Conservation (phyloP, 2,797 vertebrate genomes). For the Cyprinodon diabolis region DNA sequence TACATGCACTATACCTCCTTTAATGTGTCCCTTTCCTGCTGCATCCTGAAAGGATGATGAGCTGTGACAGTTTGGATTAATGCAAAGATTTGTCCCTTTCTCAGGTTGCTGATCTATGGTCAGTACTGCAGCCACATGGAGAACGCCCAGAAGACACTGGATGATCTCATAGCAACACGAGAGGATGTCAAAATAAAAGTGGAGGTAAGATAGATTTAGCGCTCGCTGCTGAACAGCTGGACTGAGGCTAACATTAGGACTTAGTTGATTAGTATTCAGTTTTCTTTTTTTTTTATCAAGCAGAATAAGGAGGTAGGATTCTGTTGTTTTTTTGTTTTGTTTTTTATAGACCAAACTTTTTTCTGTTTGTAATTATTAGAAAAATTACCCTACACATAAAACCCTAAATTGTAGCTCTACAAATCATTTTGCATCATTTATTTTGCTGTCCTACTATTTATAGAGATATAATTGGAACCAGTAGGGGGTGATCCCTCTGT, state of each 20-base stretch:
- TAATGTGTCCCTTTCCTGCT: neutral
- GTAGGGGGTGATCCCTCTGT: too few relatives aligned
- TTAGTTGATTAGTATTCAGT: neutral
- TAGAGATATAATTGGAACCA: too few relatives aligned
- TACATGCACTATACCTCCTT: neutral
- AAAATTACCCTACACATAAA: too few relatives aligned
- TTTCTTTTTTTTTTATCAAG: neutral
- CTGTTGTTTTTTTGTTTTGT: neutral
- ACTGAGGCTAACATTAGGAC: too few relatives aligned
- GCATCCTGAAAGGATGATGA: neutral
- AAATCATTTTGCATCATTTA: neutral
- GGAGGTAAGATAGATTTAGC: conserved; percentile 81
- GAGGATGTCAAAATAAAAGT: conserved; percentile 94
- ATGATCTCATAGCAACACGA: conserved; percentile 87
- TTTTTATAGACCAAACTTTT: neutral
- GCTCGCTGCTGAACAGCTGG: neutral
- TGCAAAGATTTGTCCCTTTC: conserved; percentile 2
- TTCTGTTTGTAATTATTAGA: neutral
- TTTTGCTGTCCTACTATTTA: too few relatives aligned
- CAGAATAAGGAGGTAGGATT: neutral
- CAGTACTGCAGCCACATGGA: conserved; percentile 99
- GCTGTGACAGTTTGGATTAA: conserved; percentile 17
- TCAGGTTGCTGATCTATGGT: conserved; percentile 95
- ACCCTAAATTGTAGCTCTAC: too few relatives aligned
- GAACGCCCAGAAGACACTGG: conserved; percentile 92